Percentiles rank a stretch among this genome's conserved stretches.
Evolutionary conservation across 2,888 invertebrate species (phyloP).

Genomic region (Bedellia somnulentella): DNA sequence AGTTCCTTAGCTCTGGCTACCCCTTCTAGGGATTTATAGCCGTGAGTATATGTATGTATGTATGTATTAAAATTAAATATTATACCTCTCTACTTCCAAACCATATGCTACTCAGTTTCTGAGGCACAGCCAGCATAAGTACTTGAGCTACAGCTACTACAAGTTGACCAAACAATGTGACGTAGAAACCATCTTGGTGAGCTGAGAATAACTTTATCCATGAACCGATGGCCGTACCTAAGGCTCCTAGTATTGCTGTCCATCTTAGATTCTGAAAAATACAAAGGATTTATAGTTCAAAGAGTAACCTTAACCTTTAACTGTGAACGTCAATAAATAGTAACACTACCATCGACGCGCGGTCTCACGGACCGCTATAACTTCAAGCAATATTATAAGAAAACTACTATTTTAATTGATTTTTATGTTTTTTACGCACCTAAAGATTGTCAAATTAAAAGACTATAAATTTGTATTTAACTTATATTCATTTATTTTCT

Average conservation of each 20-base stretch:
- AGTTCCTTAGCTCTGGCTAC: too few species aligned
- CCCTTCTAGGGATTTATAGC: too few species aligned
- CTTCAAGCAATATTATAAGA: too few species aligned
- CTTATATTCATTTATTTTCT: too few species aligned
- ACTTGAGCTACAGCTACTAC: slow-evolving; percentile 60
- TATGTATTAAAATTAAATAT: too few species aligned
- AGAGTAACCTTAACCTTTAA: not conserved
- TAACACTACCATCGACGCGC: too few species aligned
- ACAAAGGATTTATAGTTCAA: not conserved
- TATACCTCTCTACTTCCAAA: slow-evolving; percentile 67
- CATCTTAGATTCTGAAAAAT: slow-evolving; percentile 50
- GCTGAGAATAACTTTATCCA: slow-evolving; percentile 64
- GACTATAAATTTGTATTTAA: too few species aligned
- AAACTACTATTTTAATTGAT: too few species aligned
- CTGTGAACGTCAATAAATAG: not conserved
- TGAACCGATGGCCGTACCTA: slow-evolving; percentile 62
- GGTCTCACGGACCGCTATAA: too few species aligned
- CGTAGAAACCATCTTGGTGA: slow-evolving; percentile 58
- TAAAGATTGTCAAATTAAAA: too few species aligned
- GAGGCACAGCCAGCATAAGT: slow-evolving; percentile 68
- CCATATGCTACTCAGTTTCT: slow-evolving; percentile 70
- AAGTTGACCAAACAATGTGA: slow-evolving; percentile 65
- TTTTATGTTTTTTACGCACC: too few species aligned
- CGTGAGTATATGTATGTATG: too few species aligned
- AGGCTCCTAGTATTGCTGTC: slow-evolving; percentile 49